Percentiles rank a stretch among this genome's conserved stretches.
phyloP scores from a whole-genome alignment of 2,113 vertebrate genomes.

The Brachyhypopomus occidentalis region DNA sequence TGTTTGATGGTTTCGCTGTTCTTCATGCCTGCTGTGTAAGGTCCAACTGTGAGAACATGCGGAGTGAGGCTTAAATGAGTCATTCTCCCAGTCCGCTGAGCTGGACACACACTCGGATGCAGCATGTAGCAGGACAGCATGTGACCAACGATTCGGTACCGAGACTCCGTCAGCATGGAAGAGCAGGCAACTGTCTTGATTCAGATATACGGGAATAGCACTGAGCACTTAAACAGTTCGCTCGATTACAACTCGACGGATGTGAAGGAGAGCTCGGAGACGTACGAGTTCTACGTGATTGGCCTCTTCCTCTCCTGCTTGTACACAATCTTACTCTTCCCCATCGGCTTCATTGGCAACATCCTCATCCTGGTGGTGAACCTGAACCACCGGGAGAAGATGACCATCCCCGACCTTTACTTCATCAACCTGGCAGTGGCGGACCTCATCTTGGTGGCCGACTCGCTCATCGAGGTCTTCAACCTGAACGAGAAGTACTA shows the following conservation, averaged over 20 bases:
- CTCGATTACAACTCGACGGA: conserved; percentile 70
- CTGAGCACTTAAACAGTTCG: conserved; percentile 72
- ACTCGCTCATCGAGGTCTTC: conserved; percentile 97
- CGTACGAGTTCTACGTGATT: conserved; percentile 82
- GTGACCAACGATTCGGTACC: conserved; percentile 58
- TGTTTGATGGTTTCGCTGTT: conserved; percentile 10
- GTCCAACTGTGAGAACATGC: conserved; percentile 59
- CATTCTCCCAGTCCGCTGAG: conserved; percentile 45
- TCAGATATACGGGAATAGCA: conserved; percentile 75
- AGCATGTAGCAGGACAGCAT: conserved; percentile 68
- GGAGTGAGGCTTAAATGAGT: conserved; percentile 63
- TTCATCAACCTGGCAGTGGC: conserved; percentile 93
- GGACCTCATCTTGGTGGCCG: conserved; percentile 92
- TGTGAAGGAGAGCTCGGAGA: conserved; percentile 69
- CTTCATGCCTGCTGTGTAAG: conserved; percentile 13
- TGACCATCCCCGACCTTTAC: conserved; percentile 97
- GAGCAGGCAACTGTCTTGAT: conserved; percentile 64
- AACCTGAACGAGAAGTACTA: conserved; percentile 96
- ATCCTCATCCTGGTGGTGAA: conserved; percentile 95
- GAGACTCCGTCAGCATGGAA: conserved; percentile 78
- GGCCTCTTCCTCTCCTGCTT: conserved; percentile 93
- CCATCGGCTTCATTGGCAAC: conserved; percentile 95
- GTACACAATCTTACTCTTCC: conserved; percentile 94
- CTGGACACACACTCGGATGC: conserved; percentile 54
- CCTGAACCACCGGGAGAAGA: conserved; percentile 91